phyloP scores from a whole-genome alignment of 1,140 invertebrate species.

The Caenorhabditis latens region DNA sequence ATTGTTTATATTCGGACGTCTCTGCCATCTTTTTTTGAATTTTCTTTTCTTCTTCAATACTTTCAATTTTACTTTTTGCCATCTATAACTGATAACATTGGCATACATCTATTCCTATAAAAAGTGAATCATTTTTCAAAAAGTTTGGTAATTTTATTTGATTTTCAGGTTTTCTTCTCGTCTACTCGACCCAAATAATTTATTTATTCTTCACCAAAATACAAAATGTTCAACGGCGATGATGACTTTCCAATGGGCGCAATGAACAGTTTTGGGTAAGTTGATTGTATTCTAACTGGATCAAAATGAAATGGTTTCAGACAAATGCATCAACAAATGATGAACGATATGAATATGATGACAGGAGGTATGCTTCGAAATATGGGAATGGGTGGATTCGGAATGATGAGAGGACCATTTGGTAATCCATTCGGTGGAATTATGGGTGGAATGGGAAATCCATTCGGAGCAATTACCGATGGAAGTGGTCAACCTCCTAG shows the following conservation, averaged over 20 bases:
- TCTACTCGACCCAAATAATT: slow-evolving; percentile 6
- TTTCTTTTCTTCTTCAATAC: background rate
- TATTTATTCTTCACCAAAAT: background rate
- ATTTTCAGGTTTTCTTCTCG: background rate
- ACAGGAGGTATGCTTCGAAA: slow-evolving; percentile 40
- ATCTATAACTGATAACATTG: slow-evolving; percentile 2
- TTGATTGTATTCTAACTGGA: background rate
- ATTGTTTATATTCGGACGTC: background rate
- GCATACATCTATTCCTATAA: background rate
- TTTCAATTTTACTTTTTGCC: background rate
- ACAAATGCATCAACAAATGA: slow-evolving; percentile 45
- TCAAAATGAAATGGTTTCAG: background rate
- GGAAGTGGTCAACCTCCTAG: slow-evolving; percentile 24
- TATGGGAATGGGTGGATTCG: slow-evolving; percentile 41
- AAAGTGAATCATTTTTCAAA: slow-evolving; percentile 23
- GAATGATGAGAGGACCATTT: slow-evolving; percentile 22
- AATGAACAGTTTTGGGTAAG: slow-evolving; percentile 31
- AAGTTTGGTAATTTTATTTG: background rate
- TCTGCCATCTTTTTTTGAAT: slow-evolving; percentile 18
- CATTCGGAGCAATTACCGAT: slow-evolving; percentile 35
- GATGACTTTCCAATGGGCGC: slow-evolving; percentile 42
- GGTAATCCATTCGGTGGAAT: slow-evolving; percentile 20
- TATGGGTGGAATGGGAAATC: background rate
- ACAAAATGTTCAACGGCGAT: slow-evolving; percentile 32
- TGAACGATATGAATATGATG: slow-evolving; percentile 46